These are phyloP conservation scores for Aricia artaxerxes DNA, from an alignment of 2,888 invertebrate genomes.

Conservation along the genomic window DNA sequence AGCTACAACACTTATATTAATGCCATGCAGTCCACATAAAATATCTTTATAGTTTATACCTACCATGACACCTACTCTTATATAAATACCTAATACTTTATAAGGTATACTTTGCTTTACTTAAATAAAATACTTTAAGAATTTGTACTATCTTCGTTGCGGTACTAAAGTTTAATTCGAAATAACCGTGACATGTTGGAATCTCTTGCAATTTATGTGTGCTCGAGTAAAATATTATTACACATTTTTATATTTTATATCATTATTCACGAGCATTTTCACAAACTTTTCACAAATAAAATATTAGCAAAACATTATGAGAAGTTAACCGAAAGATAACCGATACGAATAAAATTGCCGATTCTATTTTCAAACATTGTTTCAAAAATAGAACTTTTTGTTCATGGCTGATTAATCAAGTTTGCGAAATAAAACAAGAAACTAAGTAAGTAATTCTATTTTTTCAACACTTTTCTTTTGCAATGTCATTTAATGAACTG, in stretches of 20 bases:
- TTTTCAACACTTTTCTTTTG: constrained; percentile 30
- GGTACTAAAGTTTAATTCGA: background rate
- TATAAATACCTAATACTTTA: too few species aligned
- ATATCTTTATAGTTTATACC: too few species aligned
- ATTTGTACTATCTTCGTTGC: background rate
- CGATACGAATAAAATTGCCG: background rate
- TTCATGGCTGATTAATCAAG: background rate
- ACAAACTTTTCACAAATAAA: background rate
- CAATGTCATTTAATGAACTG: constrained; percentile 20
- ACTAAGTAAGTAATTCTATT: constrained; percentile 17
- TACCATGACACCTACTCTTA: too few species aligned
- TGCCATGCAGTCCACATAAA: too few species aligned
- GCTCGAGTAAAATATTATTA: background rate
- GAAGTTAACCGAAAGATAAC: background rate
- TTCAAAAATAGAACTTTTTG: constrained; percentile 16
- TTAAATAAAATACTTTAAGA: too few species aligned
- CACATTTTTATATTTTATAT: background rate
- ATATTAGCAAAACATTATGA: background rate
- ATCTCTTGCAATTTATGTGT: background rate
- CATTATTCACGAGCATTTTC: background rate
- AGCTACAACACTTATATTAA: too few species aligned
- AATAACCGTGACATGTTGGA: background rate
- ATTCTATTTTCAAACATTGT: constrained; percentile 9
- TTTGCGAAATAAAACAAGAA: constrained; percentile 22
- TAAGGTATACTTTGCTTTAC: too few species aligned